Conservation (phyloP, 2,888 invertebrate species). For the Pilophorus perplexus region DNA sequence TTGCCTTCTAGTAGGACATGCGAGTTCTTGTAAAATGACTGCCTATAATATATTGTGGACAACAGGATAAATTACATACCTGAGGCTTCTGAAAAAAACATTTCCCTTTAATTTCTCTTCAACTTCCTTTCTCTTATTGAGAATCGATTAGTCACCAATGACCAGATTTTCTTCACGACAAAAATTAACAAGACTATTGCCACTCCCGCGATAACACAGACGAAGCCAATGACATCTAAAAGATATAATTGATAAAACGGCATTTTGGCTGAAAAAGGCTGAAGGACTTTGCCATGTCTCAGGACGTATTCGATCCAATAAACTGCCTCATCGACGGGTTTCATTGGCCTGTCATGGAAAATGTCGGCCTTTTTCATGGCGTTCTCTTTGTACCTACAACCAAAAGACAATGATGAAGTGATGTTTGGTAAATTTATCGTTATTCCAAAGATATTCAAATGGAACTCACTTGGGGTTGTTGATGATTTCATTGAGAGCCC, state of each 20-base stretch:
- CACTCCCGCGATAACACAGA: no score
- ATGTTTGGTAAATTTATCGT: background rate
- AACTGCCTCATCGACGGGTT: conserved; percentile 60
- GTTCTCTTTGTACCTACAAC: conserved; percentile 45
- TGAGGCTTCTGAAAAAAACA: background rate
- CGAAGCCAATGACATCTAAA: conserved; percentile 34
- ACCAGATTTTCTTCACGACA: no score
- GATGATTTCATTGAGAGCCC: conserved; percentile 40
- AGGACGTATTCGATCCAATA: conserved; percentile 67
- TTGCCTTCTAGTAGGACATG: no score
- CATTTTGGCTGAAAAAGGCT: conserved; percentile 45
- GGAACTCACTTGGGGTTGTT: conserved; percentile 40
- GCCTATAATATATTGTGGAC: no score
- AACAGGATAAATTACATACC: no score
- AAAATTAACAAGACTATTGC: no score
- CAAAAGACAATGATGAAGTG: background rate
- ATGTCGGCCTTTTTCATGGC: conserved; percentile 44
- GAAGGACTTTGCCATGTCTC: conserved; percentile 56
- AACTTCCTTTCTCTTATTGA: no score
- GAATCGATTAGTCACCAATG: no score
- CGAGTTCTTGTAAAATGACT: no score
- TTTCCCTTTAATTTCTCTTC: background rate
- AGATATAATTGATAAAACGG: conserved; percentile 34
- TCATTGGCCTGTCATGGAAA: conserved; percentile 57
- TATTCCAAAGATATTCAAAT: background rate